These are phyloP conservation scores for Caenorhabditis auriculariae DNA, from an alignment of 2,888 invertebrate species.

Conservation along the genomic window DNA sequence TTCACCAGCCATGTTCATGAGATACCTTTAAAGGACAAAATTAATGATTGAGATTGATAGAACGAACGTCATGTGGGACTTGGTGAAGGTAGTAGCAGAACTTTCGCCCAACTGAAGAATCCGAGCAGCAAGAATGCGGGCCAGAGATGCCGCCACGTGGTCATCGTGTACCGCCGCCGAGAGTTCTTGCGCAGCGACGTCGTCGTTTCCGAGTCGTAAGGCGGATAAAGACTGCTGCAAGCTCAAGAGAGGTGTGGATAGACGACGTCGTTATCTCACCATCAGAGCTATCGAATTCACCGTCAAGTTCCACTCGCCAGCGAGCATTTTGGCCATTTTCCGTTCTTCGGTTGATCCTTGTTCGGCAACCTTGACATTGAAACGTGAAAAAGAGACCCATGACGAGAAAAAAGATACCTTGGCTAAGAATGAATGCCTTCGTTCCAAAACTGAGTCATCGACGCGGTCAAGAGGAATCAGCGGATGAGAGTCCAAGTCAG, in stretches of 20 bases:
- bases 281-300: conserved; percentile 31
- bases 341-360: conserved; percentile 21
- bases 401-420: conserved; percentile 22
- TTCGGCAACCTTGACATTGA: conserved; percentile 5
- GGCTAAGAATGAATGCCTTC: conserved; percentile 49
- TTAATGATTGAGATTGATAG: too few species aligned
- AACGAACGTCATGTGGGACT: too few species aligned
- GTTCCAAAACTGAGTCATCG: conserved; percentile 36
- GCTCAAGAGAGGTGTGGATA: background rate
- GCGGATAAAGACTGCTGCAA: conserved; percentile 26
- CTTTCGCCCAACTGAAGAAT: conserved; percentile 23
- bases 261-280: conserved; percentile 6
- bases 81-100: too few species aligned
- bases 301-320: conserved; percentile 33
- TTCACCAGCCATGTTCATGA: conserved; percentile 28
- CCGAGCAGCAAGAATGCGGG: conserved; percentile 30
- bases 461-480: conserved; percentile 51
- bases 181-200: conserved; percentile 17
- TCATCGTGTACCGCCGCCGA: conserved; percentile 17
- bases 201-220: conserved; percentile 33
- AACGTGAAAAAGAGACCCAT: background rate
- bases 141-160: conserved; percentile 15
- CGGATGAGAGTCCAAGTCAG: conserved; percentile 52
- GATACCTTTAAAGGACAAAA: too few species aligned
- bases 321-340: conserved; percentile 14